Evolutionary conservation across 1,140 invertebrate species (phyloP).

Genomic region (Chrysopa pallens): DNA sequence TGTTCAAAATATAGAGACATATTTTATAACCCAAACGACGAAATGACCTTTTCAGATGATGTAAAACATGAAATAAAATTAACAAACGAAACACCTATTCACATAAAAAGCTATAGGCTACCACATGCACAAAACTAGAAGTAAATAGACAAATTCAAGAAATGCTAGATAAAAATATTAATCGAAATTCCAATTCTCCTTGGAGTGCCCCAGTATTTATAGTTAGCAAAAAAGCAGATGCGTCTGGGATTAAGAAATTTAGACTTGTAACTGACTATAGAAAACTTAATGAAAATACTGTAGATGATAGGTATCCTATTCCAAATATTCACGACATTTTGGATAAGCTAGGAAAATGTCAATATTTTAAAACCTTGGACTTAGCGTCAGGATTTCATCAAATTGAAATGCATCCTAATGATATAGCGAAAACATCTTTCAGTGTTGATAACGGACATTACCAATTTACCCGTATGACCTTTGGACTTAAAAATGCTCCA

Average conservation of each 20-base stretch:
- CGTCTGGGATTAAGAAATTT: slow-evolving; percentile 6
- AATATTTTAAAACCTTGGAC: slow-evolving; percentile 23
- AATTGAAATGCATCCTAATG: slow-evolving; percentile 16
- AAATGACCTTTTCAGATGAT: too few relatives aligned
- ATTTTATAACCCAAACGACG: too few relatives aligned
- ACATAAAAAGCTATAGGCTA: too few relatives aligned
- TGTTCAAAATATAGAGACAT: too few relatives aligned
- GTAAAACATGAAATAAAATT: too few relatives aligned
- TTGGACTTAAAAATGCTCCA: slow-evolving; percentile 22
- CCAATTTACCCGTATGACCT: slow-evolving; percentile 19
- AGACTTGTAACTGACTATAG: slow-evolving; percentile 7
- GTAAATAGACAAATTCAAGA: slow-evolving; percentile 10
- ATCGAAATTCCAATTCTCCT: slow-evolving; percentile 12
- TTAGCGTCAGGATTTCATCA: slow-evolving; percentile 26
- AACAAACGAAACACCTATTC: too few relatives aligned
- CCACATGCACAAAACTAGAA: slow-evolving; percentile 5
- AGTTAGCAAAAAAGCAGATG: slow-evolving; percentile 17
- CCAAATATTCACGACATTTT: slow-evolving; percentile 16
- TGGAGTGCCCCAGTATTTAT: slow-evolving; percentile 15
- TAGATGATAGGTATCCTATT: slow-evolving; percentile 6
- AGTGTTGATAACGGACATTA: slow-evolving; percentile 16
- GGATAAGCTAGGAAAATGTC: slow-evolving; percentile 14
- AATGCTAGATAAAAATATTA: slow-evolving; percentile 11
- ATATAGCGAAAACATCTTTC: slow-evolving; percentile 22
- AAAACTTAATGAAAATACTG: slow-evolving; percentile 7